Conservation (phyloP, 2,888 invertebrate genomes). For the Calliopum simillimum region DNA sequence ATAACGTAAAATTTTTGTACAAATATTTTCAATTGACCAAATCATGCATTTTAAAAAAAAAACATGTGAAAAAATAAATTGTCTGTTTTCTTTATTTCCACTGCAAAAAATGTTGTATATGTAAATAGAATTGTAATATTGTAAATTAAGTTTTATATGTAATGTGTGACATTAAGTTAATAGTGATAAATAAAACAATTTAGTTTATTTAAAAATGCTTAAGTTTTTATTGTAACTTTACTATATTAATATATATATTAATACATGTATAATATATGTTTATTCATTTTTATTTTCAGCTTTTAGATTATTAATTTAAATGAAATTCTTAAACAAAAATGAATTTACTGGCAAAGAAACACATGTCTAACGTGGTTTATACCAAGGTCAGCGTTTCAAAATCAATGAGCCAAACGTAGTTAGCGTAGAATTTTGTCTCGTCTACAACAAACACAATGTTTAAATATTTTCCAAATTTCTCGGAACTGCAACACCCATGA, state of each 20-base stretch:
- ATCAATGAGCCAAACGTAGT: too few relatives aligned
- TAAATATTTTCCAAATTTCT: too few relatives aligned
- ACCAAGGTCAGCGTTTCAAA: too few relatives aligned
- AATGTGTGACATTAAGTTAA: neutral
- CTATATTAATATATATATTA: neutral
- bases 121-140: neutral
- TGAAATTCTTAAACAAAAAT: too few relatives aligned
- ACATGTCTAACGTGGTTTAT: too few relatives aligned
- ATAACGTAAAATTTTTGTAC: slow-evolving; percentile 42
- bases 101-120: neutral
- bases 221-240: neutral
- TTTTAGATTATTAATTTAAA: too few relatives aligned
- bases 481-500: too few relatives aligned
- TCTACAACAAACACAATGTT: too few relatives aligned
- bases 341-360: too few relatives aligned
- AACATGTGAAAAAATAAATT: neutral
- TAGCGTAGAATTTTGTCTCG: too few relatives aligned
- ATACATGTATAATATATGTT: neutral
- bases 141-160: neutral
- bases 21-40: neutral
- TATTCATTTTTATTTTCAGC: too few relatives aligned
- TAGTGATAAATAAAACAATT: slow-evolving; percentile 5
- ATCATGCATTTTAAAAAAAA: slow-evolving; percentile 15
- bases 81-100: neutral
- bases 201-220: slow-evolving; percentile 1